Evolutionary conservation across 2,797 vertebrate species (phyloP), one percentile per base, ranked within the genome.

Genomic region (Scomberomorus guttatus): DNA sequence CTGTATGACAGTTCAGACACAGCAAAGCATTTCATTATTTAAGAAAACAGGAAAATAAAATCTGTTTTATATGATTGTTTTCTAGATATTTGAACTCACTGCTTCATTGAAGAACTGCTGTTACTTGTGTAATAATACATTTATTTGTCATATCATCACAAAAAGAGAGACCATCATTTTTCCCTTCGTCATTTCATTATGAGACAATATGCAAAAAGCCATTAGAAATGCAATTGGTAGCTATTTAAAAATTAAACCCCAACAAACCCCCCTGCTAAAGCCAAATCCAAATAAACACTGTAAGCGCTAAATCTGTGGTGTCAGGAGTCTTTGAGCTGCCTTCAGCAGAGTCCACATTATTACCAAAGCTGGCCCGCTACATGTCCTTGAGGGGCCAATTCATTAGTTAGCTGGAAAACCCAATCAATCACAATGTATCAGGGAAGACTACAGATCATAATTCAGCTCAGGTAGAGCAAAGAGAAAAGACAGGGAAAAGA

Each of bases 351-450:
- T 79, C 77, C 83, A 89, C 85, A 81, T 92, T 90, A 85, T 81
- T 79, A 87, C 80, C 77, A 73, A 70, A 78, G 89, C 83, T 89
- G 89, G 79, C 76, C 81, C 1, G 54, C 81, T 82, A 32, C 81
- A 44, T 67, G 93, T 91, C 92, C 93, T 93, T 93, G 84, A 90
- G 90, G 90, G 88, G 79, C 87, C 90, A 90, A 91, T 93, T 94
- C 93, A 94, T 94, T 92, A 92, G 90, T 90, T 89, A 86, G 89
- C 84, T 75, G 80, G 82, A 88, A 90, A 91, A 77, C 80, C 86
- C 86, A 87, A 93, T 93, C 89, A 91, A 92, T 93, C 90, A 93
- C 82, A 82, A 83, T 75, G 79, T 79, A 88, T 91, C 86, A 79
- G 48, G 56, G 72, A 84, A 61, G 80, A 86, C 80, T 57, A 34